Conservation (phyloP, 2,888 invertebrate species). For the Myopa testacea region DNA sequence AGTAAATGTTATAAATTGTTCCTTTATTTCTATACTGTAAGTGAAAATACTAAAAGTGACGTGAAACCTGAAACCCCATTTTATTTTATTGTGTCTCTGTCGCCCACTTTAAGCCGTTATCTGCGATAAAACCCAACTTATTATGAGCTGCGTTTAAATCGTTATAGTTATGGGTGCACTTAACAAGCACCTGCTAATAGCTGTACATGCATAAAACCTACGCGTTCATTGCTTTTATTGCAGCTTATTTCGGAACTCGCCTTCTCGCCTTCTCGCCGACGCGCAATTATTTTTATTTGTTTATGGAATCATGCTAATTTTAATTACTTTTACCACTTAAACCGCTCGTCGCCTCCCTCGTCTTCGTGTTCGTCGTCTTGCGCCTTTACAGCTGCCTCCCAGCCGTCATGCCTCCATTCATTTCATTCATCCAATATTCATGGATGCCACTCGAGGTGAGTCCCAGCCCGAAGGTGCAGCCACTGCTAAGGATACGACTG, state of each 20-base stretch:
- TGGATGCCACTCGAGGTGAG: not conserved
- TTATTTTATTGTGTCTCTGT: no score
- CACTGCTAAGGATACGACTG: not conserved
- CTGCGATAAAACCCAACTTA: not conserved
- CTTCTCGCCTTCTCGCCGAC: not conserved
- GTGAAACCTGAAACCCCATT: no score
- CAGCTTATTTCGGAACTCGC: not conserved
- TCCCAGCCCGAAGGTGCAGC: constrained; percentile 4
- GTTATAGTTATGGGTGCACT: constrained; percentile 1
- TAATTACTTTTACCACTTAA: constrained; percentile 7
- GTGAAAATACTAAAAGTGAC: no score
- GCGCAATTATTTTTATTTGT: constrained; percentile 22
- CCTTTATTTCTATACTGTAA: no score
- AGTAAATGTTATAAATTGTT: no score
- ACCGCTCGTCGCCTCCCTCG: not conserved
- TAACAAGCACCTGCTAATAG: not conserved
- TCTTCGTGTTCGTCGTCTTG: not conserved
- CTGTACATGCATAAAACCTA: constrained; percentile 12
- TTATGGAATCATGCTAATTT: constrained; percentile 1
- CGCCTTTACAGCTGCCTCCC: not conserved
- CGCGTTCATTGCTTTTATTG: not conserved
- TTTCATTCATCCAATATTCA: no score
- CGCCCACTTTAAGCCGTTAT: no score
- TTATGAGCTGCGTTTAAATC: not conserved
- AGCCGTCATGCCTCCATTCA: not conserved